Conservation (phyloP, 2,888 invertebrate species). For the Dusona sp. region DNA sequence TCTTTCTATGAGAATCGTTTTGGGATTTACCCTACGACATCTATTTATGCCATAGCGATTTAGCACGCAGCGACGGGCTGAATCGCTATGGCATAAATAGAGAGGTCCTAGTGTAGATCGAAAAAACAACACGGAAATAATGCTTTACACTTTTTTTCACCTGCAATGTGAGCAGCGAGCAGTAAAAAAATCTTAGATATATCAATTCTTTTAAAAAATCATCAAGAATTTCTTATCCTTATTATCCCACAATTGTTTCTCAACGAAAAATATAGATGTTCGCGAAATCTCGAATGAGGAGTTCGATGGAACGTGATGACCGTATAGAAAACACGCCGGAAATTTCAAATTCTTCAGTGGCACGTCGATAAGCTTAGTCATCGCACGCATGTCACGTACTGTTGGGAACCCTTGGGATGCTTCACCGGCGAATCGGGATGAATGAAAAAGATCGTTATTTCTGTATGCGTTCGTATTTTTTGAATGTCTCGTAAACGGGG, state of each 20-base stretch:
- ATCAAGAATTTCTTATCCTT: not conserved
- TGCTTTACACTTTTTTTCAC: no score
- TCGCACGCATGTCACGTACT: conserved; percentile 66
- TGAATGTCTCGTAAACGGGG: not conserved
- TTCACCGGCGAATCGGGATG: conserved; percentile 14
- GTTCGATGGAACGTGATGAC: conserved; percentile 48
- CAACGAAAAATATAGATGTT: conserved; percentile 15
- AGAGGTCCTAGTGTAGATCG: no score
- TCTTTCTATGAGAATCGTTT: no score
- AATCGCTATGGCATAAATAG: no score
- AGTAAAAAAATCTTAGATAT: not conserved
- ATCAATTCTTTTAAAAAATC: not conserved
- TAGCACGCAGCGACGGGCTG: no score
- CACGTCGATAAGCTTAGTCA: conserved; percentile 66
- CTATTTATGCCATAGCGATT: no score
- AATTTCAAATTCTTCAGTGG: conserved; percentile 53
- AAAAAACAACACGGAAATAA: no score
- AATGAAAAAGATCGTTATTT: conserved; percentile 39
- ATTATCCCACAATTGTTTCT: not conserved
- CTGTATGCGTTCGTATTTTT: conserved; percentile 16
- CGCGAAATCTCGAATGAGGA: conserved; percentile 25
- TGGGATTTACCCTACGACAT: no score
- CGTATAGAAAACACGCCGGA: conserved; percentile 28
- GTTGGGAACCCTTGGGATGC: conserved; percentile 52
- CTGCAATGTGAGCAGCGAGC: no score